Evolutionary conservation across 2,113 vertebrate genomes (phyloP).

Genomic region (Pelusios castaneus): DNA sequence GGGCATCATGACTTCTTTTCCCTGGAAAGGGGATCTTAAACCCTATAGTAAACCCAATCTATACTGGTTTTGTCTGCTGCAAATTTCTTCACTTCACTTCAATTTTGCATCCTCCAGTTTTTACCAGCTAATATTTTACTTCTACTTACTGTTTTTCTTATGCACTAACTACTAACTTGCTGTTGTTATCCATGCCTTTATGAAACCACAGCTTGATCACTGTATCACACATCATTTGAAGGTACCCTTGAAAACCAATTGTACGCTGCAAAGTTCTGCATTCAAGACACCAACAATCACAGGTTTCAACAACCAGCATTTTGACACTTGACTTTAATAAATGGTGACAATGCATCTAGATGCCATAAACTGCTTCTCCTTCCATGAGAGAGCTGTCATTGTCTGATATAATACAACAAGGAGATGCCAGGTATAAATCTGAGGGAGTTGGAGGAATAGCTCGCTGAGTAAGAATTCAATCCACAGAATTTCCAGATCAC

Average conservation of each 20-base stretch:
- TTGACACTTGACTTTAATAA: not conserved
- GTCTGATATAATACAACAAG: constrained; percentile 3
- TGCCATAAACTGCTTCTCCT: not conserved
- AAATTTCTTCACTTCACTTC: too few species aligned
- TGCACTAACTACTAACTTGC: too few species aligned
- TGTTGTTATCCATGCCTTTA: too few species aligned
- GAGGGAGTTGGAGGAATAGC: not conserved
- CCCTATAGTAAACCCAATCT: not conserved
- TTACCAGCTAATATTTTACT: too few species aligned
- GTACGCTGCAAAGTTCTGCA: not conserved
- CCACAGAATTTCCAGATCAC: not conserved
- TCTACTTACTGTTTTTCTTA: too few species aligned
- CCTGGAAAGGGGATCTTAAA: not conserved
- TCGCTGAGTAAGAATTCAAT: constrained; percentile 4
- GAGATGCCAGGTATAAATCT: constrained; percentile 3
- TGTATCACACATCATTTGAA: too few species aligned
- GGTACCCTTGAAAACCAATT: not conserved
- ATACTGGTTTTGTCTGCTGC: too few species aligned
- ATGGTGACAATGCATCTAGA: not conserved
- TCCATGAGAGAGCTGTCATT: not conserved
- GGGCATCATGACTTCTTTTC: not conserved
- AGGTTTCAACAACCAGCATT: not conserved
- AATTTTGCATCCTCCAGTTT: too few species aligned
- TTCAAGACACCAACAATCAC: not conserved
- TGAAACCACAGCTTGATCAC: too few species aligned